Conservation (phyloP, 1,140 invertebrate genomes). For the Paralvinella palmiformis region DNA sequence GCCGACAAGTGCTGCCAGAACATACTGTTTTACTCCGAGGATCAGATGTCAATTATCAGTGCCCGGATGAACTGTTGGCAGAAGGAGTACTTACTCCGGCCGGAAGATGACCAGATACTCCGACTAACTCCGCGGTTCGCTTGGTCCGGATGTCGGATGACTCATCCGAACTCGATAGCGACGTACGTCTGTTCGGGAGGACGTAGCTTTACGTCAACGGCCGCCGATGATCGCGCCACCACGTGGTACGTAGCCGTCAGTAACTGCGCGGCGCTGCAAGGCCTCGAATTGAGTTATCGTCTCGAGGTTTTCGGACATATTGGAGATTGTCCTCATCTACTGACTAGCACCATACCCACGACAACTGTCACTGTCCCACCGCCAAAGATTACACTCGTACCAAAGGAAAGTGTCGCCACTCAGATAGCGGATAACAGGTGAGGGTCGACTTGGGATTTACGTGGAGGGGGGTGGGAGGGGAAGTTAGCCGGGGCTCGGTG, state of each 20-base stretch:
- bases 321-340: background rate
- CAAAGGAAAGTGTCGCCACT: too few species aligned
- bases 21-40: constrained; percentile 16
- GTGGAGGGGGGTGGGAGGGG: too few species aligned
- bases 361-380: too few species aligned
- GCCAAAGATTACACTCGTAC: too few species aligned
- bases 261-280: constrained; percentile 10
- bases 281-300: constrained; percentile 10
- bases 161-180: background rate
- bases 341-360: too few species aligned
- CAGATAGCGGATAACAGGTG: too few species aligned
- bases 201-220: constrained; percentile 8
- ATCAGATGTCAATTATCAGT: constrained; percentile 12
- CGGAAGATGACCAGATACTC: constrained; percentile 16
- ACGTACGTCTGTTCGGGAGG: constrained; percentile 11
- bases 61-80: constrained; percentile 15
- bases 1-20: constrained; percentile 13
- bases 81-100: constrained; percentile 13
- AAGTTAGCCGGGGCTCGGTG: too few species aligned
- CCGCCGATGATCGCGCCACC: background rate
- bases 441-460: too few species aligned
- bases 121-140: constrained; percentile 14
- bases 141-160: constrained; percentile 18
- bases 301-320: constrained; percentile 12
- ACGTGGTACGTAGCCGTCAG: constrained; percentile 16